Percentiles rank a stretch among this genome's conserved stretches.
Evolutionary conservation across 2,888 invertebrate species (phyloP).

Genomic region (Lasioglossum vierecki): DNA sequence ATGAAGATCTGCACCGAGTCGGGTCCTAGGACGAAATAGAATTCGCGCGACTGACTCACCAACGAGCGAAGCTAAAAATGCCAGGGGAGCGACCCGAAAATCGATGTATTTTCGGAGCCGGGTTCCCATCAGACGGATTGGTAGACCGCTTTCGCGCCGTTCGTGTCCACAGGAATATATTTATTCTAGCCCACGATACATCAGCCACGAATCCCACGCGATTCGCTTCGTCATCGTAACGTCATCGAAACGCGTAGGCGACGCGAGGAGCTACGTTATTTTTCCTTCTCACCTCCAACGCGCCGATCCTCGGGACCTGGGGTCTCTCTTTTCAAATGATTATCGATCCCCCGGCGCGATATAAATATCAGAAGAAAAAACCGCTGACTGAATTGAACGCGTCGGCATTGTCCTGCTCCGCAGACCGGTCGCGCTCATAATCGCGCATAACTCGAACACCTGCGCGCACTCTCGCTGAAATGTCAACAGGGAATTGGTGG

Average conservation of each 20-base stretch:
- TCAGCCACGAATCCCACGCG: slow-evolving; percentile 32
- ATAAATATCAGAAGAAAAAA: neutral
- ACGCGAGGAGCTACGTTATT: neutral
- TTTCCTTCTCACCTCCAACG: neutral
- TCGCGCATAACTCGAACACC: slow-evolving; percentile 50
- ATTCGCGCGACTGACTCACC: neutral
- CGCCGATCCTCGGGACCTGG: no score
- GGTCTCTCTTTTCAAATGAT: slow-evolving; percentile 1
- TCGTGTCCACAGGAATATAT: slow-evolving; percentile 1
- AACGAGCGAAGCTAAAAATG: neutral
- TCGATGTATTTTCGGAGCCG: neutral
- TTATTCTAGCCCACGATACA: slow-evolving; percentile 30
- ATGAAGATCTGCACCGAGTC: neutral
- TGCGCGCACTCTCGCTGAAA: slow-evolving; percentile 45
- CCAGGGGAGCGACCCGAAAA: neutral
- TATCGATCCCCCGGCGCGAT: neutral
- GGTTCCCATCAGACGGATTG: slow-evolving; percentile 22
- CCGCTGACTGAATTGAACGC: slow-evolving; percentile 17
- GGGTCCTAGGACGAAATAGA: neutral
- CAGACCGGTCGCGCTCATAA: slow-evolving; percentile 34
- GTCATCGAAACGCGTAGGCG: slow-evolving; percentile 13
- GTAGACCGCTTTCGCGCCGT: slow-evolving; percentile 2
- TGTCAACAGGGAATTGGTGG: slow-evolving; percentile 47
- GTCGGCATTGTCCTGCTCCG: slow-evolving; percentile 28
- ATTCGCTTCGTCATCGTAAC: neutral